phyloP scores from a whole-genome alignment of 2,888 invertebrate genomes.

The Phaedon cochleariae region DNA sequence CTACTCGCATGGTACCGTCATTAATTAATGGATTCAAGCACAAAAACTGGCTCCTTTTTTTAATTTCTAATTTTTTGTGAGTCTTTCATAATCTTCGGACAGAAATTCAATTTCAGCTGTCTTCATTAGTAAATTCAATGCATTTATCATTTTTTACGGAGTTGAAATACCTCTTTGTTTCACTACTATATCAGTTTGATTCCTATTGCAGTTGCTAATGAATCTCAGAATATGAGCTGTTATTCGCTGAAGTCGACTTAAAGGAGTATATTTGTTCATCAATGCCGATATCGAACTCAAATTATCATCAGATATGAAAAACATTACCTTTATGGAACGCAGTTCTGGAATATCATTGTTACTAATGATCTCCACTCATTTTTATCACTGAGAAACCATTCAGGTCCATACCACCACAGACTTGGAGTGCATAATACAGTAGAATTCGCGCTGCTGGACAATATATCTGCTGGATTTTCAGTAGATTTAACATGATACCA shows the following conservation, averaged over 20 bases:
- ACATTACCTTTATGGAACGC: too few relatives aligned
- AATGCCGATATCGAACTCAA: too few relatives aligned
- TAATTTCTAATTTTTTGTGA: neutral
- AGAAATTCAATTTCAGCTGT: slow-evolving; percentile 13
- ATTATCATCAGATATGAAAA: too few relatives aligned
- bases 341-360: too few relatives aligned
- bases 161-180: neutral
- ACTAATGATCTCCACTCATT: neutral
- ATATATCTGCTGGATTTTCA: slow-evolving; percentile 29
- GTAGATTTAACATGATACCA: slow-evolving; percentile 34
- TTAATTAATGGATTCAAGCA: slow-evolving; percentile 35
- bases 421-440: neutral
- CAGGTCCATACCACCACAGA: slow-evolving; percentile 13
- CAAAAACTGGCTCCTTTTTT: slow-evolving; percentile 22
- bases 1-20: slow-evolving; percentile 33
- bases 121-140: slow-evolving; percentile 11
- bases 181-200: too few relatives aligned
- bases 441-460: slow-evolving; percentile 21
- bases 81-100: neutral
- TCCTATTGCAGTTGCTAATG: too few relatives aligned
- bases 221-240: too few relatives aligned
- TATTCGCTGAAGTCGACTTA: too few relatives aligned
- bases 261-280: too few relatives aligned
- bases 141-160: neutral
- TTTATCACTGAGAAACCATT: neutral